Evolutionary conservation across 1,140 invertebrate species (phyloP), one percentile per base, ranked within the genome.

Genomic region (Heliconius congener): DNA sequence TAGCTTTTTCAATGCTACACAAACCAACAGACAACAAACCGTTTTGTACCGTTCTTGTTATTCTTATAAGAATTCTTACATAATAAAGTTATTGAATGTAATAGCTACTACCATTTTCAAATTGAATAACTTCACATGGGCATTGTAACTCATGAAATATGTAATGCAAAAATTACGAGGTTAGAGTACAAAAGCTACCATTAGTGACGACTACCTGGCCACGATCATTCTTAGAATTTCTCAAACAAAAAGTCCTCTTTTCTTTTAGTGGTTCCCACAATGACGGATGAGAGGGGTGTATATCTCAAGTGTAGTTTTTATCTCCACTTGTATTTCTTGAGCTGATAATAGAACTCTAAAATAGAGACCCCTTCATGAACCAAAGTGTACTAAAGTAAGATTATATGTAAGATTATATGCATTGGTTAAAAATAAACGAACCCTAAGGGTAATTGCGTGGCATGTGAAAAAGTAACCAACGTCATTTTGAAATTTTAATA

Each of bases 291-390:
- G 88, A 91, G 87, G 89, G 90, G 88, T 87, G 86, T 88, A 81
- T 80, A 86, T 89, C 87, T 92, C 87, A 87, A 93, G 91, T 91
- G 88, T 84, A 82, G 85, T 92, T 94, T 94, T 94, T 94, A 86
- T 91, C 84, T 88, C 80, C 76, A 82, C 74, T 87, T 85, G 84
- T 89, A 88, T 90, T 91, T 90, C 87, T 89, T 81, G 85, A 83
- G 86, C 79, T 85, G 82, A 85, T 90, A 88, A 92, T 88, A 90
- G 89, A 90, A 86, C 77, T 72, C 75, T 74, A 70, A 77, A 81
- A 76, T 80, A 76, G 75, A 79, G 72, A 46, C 72, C 73, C 76
- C 30, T 72, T 72, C 30, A 30, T 71, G 39, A 52, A 76, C 30
- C 57, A 50, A 66, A 66, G 39, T 75, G 9, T 23, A 23, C 55